phyloP scores from a whole-genome alignment of 1,140 invertebrate genomes.

The Gryon sp. region DNA sequence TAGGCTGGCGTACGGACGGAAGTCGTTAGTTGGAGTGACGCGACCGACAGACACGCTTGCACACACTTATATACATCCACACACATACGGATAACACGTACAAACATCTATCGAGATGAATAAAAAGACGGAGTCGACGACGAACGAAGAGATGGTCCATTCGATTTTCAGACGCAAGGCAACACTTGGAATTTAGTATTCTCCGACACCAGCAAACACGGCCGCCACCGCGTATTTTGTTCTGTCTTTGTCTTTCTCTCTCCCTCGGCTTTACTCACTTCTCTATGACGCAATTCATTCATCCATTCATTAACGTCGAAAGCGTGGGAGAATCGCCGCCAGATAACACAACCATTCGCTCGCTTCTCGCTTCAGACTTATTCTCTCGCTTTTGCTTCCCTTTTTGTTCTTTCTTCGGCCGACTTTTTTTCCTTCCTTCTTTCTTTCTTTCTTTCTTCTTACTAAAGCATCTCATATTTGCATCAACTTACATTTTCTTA shows the following conservation, averaged over 20 bases:
- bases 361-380: too few relatives aligned
- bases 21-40: slow-evolving; percentile 54
- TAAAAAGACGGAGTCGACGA: neutral
- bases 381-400: too few relatives aligned
- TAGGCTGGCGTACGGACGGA: slow-evolving; percentile 39
- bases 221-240: slow-evolving; percentile 13
- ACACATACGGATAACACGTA: neutral
- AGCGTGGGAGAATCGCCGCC: slow-evolving; percentile 57
- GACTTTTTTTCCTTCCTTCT: neutral
- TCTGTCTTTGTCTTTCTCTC: slow-evolving; percentile 2
- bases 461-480: slow-evolving; percentile 18
- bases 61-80: too few relatives aligned
- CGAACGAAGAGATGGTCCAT: neutral
- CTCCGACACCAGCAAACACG: too few relatives aligned
- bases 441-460: neutral
- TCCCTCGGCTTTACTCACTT: slow-evolving; percentile 9
- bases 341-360: slow-evolving; percentile 48
- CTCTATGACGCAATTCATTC: slow-evolving; percentile 61
- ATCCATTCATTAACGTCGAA: slow-evolving; percentile 63
- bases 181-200: neutral
- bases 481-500: slow-evolving; percentile 41
- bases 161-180: slow-evolving; percentile 10
- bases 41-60: too few relatives aligned
- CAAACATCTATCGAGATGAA: neutral
- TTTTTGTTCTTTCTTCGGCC: slow-evolving; percentile 14